Evolutionary conservation across 1,140 invertebrate genomes (phyloP).

Genomic region (Mya arenaria): DNA sequence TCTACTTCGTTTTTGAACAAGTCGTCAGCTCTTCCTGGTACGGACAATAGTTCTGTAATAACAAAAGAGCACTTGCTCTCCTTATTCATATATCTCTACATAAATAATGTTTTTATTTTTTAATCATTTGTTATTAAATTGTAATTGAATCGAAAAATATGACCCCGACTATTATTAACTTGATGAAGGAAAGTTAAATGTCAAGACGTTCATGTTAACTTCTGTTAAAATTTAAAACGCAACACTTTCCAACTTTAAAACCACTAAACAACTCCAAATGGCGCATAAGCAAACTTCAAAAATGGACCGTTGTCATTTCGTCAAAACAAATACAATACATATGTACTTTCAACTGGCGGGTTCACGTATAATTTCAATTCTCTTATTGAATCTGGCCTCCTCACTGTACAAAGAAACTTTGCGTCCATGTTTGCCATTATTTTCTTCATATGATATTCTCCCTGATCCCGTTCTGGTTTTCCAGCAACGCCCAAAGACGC

Average conservation of each 20-base stretch:
- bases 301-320: background rate
- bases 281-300: background rate
- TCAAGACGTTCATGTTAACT: too few species aligned
- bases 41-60: background rate
- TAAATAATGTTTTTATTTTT: background rate
- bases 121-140: background rate
- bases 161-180: background rate
- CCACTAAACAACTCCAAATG: background rate
- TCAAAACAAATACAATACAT: background rate
- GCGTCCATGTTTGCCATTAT: conserved; percentile 53
- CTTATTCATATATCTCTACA: background rate
- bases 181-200: too few species aligned
- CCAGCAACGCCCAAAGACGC: conserved; percentile 56
- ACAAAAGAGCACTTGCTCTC: background rate
- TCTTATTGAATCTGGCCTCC: background rate
- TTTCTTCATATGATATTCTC: conserved; percentile 35
- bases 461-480: background rate
- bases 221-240: too few species aligned
- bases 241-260: background rate
- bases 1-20: background rate
- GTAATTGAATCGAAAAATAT: background rate
- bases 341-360: conserved; percentile 36
- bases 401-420: conserved; percentile 50
- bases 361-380: conserved; percentile 26
- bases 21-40: background rate